phyloP scores from a whole-genome alignment of 2,888 invertebrate species.

The Eilema caniola region DNA sequence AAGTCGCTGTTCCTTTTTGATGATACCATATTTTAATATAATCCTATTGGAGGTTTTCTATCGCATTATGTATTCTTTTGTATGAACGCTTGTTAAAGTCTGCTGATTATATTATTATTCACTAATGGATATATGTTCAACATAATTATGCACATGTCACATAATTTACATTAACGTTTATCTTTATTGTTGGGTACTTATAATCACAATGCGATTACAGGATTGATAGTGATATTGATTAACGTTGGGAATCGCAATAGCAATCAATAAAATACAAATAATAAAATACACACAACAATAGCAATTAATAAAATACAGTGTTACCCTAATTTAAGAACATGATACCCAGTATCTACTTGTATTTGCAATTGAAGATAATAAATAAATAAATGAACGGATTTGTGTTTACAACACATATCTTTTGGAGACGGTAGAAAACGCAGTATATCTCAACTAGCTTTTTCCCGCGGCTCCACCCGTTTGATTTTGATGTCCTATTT shows the following conservation, averaged over 20 bases:
- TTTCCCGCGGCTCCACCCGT: no score
- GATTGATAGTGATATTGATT: slow-evolving; percentile 2
- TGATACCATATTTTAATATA: neutral
- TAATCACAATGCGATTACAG: neutral
- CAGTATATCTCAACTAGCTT: no score
- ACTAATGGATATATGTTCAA: neutral
- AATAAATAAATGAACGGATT: no score
- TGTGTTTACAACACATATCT: neutral
- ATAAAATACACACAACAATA: no score
- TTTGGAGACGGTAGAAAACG: neutral
- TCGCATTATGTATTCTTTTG: neutral
- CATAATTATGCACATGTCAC: neutral
- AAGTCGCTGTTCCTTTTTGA: neutral
- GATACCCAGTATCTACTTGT: no score
- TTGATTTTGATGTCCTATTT: no score
- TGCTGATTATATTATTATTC: neutral
- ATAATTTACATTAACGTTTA: neutral
- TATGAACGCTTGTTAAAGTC: neutral
- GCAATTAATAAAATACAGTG: no score
- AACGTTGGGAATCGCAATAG: neutral
- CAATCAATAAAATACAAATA: neutral
- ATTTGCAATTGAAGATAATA: no score
- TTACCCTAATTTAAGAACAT: no score
- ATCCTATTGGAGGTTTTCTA: neutral
- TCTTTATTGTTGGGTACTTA: neutral